A percentile compares a stretch with the other conserved stretches of the same genome.
Conservation (phyloP, 2,797 vertebrate genomes). For the Centroberyx gerrardi region DNA sequence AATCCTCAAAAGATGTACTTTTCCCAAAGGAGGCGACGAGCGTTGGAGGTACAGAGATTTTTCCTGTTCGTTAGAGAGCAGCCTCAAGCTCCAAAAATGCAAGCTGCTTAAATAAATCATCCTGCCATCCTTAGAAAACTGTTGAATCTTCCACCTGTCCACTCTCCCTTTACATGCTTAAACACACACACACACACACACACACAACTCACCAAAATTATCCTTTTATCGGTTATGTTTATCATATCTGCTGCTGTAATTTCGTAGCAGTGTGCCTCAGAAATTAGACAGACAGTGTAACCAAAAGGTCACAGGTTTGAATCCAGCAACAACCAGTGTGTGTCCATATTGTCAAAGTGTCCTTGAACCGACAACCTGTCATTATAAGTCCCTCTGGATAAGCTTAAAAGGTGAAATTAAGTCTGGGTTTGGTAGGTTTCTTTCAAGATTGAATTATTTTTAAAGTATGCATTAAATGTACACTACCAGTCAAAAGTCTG, state of each 20-base stretch:
- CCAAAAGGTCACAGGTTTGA: no score
- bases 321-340: no score
- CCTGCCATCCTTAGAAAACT: neutral
- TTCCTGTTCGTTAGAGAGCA: slow-evolving; percentile 6
- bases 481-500: no score
- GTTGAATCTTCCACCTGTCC: neutral
- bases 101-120: slow-evolving; percentile 37
- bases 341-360: no score
- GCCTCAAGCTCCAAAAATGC: slow-evolving; percentile 17
- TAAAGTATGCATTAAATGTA: neutral
- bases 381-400: neutral
- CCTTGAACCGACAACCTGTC: no score
- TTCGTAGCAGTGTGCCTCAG: no score
- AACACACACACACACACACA: no score
- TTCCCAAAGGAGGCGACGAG: slow-evolving; percentile 9
- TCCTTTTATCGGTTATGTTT: no score
- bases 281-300: no score
- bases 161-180: neutral
- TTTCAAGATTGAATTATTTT: neutral
- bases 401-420: neutral
- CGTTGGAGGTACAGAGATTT: slow-evolving; percentile 11
- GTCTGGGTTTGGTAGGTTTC: neutral
- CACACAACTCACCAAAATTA: no score
- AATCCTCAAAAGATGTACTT: slow-evolving; percentile 21
- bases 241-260: no score